phyloP scores from a whole-genome alignment of 1,140 invertebrate species.

The Onthophagus taurus region DNA sequence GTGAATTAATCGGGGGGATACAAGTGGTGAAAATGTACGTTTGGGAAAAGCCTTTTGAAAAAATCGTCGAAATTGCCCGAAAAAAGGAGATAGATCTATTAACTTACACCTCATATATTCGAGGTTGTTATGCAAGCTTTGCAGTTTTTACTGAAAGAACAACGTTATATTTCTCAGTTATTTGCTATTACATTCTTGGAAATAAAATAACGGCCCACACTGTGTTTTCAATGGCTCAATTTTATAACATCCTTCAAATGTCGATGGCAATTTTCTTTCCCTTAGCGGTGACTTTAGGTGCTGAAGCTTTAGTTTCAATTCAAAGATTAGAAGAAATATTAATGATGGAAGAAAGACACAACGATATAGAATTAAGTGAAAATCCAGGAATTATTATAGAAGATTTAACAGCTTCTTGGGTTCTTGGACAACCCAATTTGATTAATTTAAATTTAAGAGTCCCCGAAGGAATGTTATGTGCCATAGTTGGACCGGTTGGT shows the following conservation, averaged over 20 bases:
- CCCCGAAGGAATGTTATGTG: slow-evolving; percentile 42
- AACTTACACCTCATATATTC: slow-evolving; percentile 56
- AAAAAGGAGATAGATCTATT: slow-evolving; percentile 56
- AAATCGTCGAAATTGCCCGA: slow-evolving; percentile 28
- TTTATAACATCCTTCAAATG: slow-evolving; percentile 55
- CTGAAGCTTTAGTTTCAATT: slow-evolving; percentile 58
- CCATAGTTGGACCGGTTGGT: slow-evolving; percentile 44
- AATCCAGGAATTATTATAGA: slow-evolving; percentile 36
- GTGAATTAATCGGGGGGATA: slow-evolving; percentile 4
- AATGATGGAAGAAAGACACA: slow-evolving; percentile 47
- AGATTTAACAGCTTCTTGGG: slow-evolving; percentile 52
- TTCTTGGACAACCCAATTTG: not conserved
- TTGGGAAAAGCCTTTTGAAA: slow-evolving; percentile 62
- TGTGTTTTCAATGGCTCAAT: slow-evolving; percentile 61
- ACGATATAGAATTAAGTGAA: slow-evolving; percentile 21
- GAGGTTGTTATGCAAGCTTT: slow-evolving; percentile 52
- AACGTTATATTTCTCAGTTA: slow-evolving; percentile 62
- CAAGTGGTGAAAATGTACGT: slow-evolving; percentile 44
- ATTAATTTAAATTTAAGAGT: slow-evolving; percentile 1
- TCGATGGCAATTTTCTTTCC: slow-evolving; percentile 63
- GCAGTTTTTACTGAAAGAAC: slow-evolving; percentile 62
- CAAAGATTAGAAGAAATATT: slow-evolving; percentile 53
- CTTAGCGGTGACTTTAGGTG: slow-evolving; percentile 53
- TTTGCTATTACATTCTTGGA: slow-evolving; percentile 57
- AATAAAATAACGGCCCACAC: slow-evolving; percentile 57